A percentile compares a stretch with the other conserved stretches of the same genome.
Conservation (phyloP, 2,888 invertebrate genomes). For the Xanthorhoe spadicearia region DNA sequence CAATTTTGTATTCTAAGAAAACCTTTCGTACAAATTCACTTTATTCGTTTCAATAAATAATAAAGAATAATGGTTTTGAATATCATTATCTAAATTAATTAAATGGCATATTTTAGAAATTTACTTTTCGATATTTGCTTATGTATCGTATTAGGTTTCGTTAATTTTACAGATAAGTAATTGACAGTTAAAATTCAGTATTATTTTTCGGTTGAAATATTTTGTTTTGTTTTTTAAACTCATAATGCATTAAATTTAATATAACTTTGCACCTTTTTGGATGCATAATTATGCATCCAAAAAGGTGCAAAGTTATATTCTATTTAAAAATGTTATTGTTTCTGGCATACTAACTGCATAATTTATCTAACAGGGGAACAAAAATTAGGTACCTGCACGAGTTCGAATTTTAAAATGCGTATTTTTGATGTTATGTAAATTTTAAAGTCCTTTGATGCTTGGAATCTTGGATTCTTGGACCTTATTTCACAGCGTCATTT, state of each 20-base stretch:
- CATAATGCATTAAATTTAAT: too few species aligned
- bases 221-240: too few species aligned
- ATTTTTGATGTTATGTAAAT: too few species aligned
- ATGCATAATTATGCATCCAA: neutral
- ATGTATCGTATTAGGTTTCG: neutral
- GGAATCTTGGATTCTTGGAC: too few species aligned
- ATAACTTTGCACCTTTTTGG: neutral
- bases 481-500: too few species aligned
- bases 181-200: neutral
- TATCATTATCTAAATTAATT: neutral
- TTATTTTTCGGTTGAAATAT: neutral
- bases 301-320: neutral
- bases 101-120: neutral
- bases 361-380: too few species aligned
- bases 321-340: too few species aligned
- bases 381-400: too few species aligned
- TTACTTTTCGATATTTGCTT: neutral
- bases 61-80: neutral
- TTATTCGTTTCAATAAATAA: neutral
- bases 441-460: too few species aligned
- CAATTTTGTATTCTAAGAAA: slow-evolving; percentile 6
- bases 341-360: too few species aligned
- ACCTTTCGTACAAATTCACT: neutral
- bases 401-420: too few species aligned
- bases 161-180: neutral